Conservation (phyloP, 1,140 invertebrate species). For the Whitmania pigra region DNA sequence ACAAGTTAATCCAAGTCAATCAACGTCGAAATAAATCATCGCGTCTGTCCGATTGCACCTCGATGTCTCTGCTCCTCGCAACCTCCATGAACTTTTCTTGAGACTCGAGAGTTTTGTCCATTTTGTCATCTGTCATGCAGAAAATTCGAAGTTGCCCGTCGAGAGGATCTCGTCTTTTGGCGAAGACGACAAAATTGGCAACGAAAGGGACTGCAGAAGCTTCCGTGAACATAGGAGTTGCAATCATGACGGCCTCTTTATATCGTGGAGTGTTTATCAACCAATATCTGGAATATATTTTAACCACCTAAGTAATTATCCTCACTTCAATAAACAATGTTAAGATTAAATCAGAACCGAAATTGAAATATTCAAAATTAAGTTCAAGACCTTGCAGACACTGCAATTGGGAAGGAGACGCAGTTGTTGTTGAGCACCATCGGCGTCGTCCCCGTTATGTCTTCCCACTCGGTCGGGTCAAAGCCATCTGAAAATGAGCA, state of each 20-base stretch:
- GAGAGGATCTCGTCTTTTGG: constrained; percentile 80
- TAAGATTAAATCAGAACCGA: background rate
- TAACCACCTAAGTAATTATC: constrained; percentile 4
- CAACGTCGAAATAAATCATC: background rate
- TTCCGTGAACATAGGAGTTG: constrained; percentile 91
- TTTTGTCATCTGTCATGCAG: constrained; percentile 98
- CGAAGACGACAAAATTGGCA: constrained; percentile 95
- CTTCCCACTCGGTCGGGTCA: constrained; percentile 95
- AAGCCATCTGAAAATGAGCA: constrained; percentile 61
- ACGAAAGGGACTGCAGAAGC: constrained; percentile 97
- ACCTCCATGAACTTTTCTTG: constrained; percentile 95
- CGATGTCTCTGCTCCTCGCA: constrained; percentile 94
- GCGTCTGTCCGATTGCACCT: constrained; percentile 50
- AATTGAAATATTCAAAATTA: background rate
- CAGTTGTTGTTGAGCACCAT: constrained; percentile 95
- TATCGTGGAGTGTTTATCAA: constrained; percentile 96
- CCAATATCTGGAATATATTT: constrained; percentile 61
- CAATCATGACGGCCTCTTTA: constrained; percentile 92
- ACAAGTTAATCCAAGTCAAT: constrained; percentile 8
- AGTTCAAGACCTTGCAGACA: constrained; percentile 65
- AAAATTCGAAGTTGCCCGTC: constrained; percentile 90
- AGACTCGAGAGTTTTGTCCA: constrained; percentile 92
- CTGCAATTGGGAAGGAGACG: constrained; percentile 96
- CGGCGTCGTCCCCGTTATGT: constrained; percentile 96
- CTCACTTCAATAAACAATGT: background rate